Conservation (phyloP, 2,113 vertebrate genomes). For the Psephotus haematonotus region DNA sequence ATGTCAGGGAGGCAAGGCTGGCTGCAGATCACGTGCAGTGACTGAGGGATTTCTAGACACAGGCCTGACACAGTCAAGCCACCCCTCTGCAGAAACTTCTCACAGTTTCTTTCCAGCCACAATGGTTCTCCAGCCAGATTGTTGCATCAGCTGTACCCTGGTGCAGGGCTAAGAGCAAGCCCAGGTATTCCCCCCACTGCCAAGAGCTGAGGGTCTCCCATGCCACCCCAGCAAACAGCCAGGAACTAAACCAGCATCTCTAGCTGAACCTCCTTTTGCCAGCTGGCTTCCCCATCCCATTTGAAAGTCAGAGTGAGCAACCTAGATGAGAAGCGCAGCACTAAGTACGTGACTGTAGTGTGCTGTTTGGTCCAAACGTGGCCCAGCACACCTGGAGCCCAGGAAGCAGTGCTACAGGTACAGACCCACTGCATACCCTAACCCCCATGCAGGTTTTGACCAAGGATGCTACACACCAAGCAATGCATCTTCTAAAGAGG, state of each 20-base stretch:
- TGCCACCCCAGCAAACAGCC: fast-evolving
- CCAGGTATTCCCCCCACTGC: neutral
- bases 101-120: neutral
- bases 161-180: neutral
- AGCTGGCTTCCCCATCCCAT: neutral
- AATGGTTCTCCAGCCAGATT: neutral
- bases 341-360: fast-evolving
- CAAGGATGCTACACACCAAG: neutral
- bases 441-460: fast-evolving
- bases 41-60: neutral
- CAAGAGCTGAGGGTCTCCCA: neutral
- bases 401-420: fast-evolving
- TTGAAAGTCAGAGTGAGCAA: neutral
- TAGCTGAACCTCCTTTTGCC: neutral
- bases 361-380: neutral
- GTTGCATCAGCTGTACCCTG: neutral
- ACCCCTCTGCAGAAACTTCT: neutral
- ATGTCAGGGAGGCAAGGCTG: neutral
- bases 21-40: neutral
- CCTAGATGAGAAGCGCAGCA: fast-evolving
- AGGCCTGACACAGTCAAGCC: neutral
- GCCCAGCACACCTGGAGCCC: neutral
- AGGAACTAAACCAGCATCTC: neutral
- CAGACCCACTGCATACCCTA: neutral
- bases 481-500: neutral